phyloP scores from a whole-genome alignment of 2,113 vertebrate species.

The Zosterops lateralis region DNA sequence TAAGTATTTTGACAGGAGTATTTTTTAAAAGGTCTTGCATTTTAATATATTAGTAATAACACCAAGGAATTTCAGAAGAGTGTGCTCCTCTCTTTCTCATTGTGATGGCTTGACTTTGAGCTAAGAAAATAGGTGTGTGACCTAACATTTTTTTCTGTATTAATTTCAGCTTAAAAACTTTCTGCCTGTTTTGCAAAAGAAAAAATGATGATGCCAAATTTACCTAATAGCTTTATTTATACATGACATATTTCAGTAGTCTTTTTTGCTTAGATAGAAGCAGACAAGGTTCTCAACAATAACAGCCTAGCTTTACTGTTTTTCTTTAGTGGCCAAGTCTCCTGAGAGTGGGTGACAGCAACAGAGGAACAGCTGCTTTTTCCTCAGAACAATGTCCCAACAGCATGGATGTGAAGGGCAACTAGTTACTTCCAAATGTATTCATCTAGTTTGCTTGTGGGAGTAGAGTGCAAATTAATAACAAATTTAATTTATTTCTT shows the following conservation, averaged over 20 bases:
- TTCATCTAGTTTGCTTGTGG: background rate
- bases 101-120: background rate
- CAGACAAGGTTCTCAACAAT: background rate
- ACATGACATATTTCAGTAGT: background rate
- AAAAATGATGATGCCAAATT: background rate
- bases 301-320: background rate
- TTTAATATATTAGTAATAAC: background rate
- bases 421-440: background rate
- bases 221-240: background rate
- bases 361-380: background rate
- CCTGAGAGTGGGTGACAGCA: background rate
- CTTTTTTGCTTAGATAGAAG: background rate
- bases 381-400: background rate
- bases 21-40: background rate
- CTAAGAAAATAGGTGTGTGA: background rate
- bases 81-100: background rate
- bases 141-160: background rate
- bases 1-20: background rate
- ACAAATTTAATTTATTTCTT: background rate
- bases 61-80: background rate
- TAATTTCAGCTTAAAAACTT: background rate
- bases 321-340: background rate
- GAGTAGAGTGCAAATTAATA: background rate
- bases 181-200: background rate
- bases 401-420: rapidly evolving